Percentiles rank a stretch among this genome's conserved stretches.
These are phyloP conservation scores for Drosophila tanythrix DNA, from an alignment of 2,888 invertebrate genomes.

Conservation along the genomic window DNA sequence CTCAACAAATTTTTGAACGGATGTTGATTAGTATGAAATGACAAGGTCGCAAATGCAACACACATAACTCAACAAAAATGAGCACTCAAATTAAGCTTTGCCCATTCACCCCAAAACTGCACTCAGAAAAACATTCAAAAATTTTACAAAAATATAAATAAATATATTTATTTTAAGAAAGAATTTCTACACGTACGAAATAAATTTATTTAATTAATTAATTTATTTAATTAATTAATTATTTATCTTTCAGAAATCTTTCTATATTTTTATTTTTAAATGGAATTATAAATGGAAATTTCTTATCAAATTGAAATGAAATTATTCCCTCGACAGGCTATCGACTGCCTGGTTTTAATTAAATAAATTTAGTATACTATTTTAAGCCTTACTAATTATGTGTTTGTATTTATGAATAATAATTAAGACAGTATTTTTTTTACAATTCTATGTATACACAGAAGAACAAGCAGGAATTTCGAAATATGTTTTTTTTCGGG, in stretches of 20 bases:
- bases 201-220: not conserved
- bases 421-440: not conserved
- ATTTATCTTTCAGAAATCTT: not conserved
- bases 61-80: conserved; percentile 15
- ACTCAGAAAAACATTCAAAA: not conserved
- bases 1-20: conserved; percentile 54
- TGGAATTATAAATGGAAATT: not conserved
- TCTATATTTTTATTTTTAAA: not conserved
- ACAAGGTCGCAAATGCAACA: conserved; percentile 72
- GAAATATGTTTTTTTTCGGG: not conserved
- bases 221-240: too few species aligned
- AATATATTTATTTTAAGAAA: not conserved
- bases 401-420: not conserved
- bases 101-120: not conserved
- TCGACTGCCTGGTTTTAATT: not conserved
- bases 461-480: not conserved
- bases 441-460: not conserved
- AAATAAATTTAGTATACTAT: not conserved
- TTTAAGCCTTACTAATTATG: not conserved
- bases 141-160: too few species aligned
- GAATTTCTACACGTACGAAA: not conserved
- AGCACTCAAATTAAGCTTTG: not conserved
- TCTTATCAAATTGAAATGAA: not conserved
- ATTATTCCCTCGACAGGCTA: not conserved
- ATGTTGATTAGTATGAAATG: conserved; percentile 82